Base-by-base conservation (phyloP, 2,888 invertebrate genomes). In the Frankliniella fusca region DNA sequence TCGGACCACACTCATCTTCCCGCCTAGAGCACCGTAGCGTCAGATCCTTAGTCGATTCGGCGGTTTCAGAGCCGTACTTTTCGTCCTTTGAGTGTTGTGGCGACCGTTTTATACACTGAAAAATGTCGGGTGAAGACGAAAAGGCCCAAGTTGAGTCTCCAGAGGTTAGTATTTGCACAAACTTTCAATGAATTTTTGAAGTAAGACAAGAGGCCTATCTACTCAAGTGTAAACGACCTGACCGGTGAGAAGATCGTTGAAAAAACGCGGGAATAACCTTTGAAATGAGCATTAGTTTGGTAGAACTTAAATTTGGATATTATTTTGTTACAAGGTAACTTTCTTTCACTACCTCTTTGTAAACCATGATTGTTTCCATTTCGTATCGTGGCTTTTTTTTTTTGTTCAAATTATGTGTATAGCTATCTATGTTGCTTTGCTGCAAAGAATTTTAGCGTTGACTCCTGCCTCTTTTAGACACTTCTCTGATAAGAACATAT, bases 121-220 rank as follows among this genome's bases (percentile, higher is more conserved):
- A 76, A 5, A 76, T 76, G 70, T 76, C 70, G 23, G 70, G 70
- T 9, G 70, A 76, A 23, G 70, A 76, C 70, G 70, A 76, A 23
- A 76, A 76, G 70, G 27, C 70, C 0, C 70, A 76, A 76, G 70
- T 76, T 11, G 27, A n/a, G 12, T 76, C 70, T 9, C 70, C 70
- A 9, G 70, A 76, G 70, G 70, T 76, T 8, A 23, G 70, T 27
- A 76, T 9, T 23, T 9, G n/a, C 23, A 8, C 9, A 27, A 12
- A 12, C 12, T 11, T 11, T 12, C 12, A 5, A 27, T 27, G 12
- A 27, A 10, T 76, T 70, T 23, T 76, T 76, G 27, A 27, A 27
- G 15, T 61, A n/a, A 18, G 61, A 18, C 61, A 12, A 20, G n/a
- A 18, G n/a, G n/a, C 61, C 18, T 18, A 61, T 7, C 18, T 18